Evolutionary conservation across 2,797 vertebrate species (phyloP).

Genomic region (Rhabdophis nuchalis): DNA sequence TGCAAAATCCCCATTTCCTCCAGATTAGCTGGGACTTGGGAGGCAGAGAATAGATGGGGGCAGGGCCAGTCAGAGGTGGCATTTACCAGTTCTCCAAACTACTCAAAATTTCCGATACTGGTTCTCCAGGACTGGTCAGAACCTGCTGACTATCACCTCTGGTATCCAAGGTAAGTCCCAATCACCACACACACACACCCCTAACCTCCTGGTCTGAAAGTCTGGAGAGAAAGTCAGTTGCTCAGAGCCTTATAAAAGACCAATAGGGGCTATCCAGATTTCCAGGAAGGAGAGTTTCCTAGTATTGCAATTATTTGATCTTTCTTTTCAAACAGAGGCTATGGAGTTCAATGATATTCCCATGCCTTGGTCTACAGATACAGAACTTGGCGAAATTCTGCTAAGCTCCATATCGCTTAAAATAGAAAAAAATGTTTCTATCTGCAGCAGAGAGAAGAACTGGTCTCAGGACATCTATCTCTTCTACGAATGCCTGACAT

Average conservation of each 20-base stretch:
- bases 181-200: background rate
- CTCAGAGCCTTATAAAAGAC: background rate
- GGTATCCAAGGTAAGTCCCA: background rate
- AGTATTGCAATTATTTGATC: background rate
- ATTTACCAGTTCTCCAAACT: no score
- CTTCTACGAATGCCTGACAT: background rate
- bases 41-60: no score
- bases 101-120: no score
- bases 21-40: no score
- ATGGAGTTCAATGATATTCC: background rate
- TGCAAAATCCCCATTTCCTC: no score
- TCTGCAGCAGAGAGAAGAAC: background rate
- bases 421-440: background rate
- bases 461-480: background rate
- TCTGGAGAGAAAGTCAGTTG: background rate
- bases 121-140: no score
- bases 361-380: background rate
- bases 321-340: background rate
- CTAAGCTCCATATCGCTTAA: background rate
- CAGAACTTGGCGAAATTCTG: background rate
- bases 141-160: background rate
- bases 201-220: background rate
- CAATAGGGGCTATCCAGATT: background rate
- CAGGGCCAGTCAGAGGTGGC: no score
- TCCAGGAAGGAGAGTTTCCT: background rate